These are phyloP conservation scores for Hippocampus guttulatus DNA, from an alignment of 2,113 vertebrate genomes.

Conservation along the genomic window DNA sequence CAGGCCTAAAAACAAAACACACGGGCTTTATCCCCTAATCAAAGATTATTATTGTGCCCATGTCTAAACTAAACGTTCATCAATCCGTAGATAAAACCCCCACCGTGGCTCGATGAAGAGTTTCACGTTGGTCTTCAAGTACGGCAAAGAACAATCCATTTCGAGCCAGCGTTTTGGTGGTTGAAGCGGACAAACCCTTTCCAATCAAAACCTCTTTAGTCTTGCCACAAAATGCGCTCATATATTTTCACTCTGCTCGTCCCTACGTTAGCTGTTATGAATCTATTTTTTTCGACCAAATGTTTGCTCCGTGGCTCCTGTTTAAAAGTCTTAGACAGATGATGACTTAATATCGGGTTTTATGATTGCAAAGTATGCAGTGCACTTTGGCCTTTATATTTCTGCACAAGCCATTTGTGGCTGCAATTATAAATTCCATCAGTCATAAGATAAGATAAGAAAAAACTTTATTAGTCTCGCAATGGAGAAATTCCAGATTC, in stretches of 20 bases:
- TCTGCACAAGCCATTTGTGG: background rate
- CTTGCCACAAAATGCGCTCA: background rate
- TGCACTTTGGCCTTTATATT: background rate
- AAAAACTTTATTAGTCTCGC: too few relatives aligned
- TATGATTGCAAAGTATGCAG: background rate
- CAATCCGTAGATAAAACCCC: background rate
- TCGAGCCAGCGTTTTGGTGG: background rate
- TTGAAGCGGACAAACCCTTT: background rate
- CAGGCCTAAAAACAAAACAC: background rate
- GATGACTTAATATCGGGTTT: background rate
- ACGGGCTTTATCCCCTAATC: background rate
- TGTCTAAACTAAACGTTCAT: background rate
- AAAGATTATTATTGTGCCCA: background rate
- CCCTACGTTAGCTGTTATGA: background rate
- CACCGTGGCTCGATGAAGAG: background rate
- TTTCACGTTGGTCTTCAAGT: background rate
- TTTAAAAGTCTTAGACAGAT: background rate
- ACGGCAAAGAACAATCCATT: background rate
- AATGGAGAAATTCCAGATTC: too few relatives aligned
- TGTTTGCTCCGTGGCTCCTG: background rate
- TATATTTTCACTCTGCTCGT: background rate
- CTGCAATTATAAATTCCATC: too few relatives aligned
- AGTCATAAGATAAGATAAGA: too few relatives aligned
- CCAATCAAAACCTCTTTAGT: background rate
- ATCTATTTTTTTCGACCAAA: background rate